Percentiles rank a stretch among this genome's conserved stretches.
Evolutionary conservation across 2,888 invertebrate genomes (phyloP).

Genomic region (Standfussiana lucernea): DNA sequence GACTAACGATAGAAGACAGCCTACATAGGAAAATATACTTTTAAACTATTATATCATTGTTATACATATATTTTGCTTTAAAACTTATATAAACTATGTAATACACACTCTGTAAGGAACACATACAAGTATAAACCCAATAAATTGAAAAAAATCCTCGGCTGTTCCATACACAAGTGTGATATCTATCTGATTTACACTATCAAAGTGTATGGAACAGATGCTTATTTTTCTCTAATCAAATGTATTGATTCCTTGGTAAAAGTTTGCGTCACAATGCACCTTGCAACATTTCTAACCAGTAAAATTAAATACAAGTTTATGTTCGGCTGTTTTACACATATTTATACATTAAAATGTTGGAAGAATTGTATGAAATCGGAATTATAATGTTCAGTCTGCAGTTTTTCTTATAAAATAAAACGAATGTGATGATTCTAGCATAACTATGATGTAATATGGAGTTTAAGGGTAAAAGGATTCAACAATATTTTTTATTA

Average conservation of each 20-base stretch:
- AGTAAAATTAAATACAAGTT: not conserved
- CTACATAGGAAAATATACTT: slow-evolving; percentile 45
- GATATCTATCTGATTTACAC: too few species aligned
- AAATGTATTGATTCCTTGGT: not conserved
- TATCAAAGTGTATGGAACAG: not conserved
- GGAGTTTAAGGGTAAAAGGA: slow-evolving; percentile 2
- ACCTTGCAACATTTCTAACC: not conserved
- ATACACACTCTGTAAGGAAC: not conserved
- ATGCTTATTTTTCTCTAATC: not conserved
- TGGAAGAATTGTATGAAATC: not conserved
- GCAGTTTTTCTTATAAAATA: slow-evolving; percentile 2
- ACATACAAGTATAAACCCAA: not conserved
- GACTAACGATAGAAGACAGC: slow-evolving; percentile 48
- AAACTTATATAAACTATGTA: not conserved
- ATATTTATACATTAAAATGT: not conserved
- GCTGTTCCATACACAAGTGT: too few species aligned
- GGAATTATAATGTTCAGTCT: slow-evolving; percentile 58
- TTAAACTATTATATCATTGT: not conserved
- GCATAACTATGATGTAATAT: slow-evolving; percentile 18
- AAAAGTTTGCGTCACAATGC: not conserved
- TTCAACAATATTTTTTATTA: not conserved
- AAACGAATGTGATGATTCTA: slow-evolving; percentile 49
- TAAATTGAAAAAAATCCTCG: too few species aligned
- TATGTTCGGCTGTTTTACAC: not conserved
- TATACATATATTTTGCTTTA: not conserved